Percentiles rank a stretch among this genome's conserved stretches.
Conservation (phyloP, 2,113 vertebrate genomes). For the Melanerpes formicivorus region DNA sequence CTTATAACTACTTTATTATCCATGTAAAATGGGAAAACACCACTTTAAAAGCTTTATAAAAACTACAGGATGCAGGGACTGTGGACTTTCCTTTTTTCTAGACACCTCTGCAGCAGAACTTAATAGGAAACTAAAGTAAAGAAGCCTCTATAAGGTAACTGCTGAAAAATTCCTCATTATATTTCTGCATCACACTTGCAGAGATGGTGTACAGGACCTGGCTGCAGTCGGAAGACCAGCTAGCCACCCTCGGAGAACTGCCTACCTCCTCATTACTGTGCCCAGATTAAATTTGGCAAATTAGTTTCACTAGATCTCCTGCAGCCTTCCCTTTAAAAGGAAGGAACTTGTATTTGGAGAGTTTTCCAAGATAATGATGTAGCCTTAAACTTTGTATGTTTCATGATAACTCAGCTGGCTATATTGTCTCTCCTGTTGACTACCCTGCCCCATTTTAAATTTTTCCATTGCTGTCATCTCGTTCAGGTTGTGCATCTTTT, state of each 20-base stretch:
- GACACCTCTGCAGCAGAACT: neutral
- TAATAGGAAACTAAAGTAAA: neutral
- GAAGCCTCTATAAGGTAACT: neutral
- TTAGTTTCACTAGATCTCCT: neutral
- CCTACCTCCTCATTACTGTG: neutral
- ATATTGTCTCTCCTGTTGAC: neutral
- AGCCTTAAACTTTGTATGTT: neutral
- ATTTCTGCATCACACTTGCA: neutral
- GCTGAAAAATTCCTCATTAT: neutral
- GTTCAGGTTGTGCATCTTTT: neutral
- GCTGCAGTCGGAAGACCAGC: neutral
- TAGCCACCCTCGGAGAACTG: neutral
- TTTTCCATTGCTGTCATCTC: neutral
- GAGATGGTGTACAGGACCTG: neutral
- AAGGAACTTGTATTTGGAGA: neutral
- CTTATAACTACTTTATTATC: neutral
- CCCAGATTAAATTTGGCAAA: neutral
- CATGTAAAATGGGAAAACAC: neutral
- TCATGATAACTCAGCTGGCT: neutral
- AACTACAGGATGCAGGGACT: neutral
- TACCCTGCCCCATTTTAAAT: neutral
- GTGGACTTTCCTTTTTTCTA: neutral
- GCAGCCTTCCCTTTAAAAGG: neutral
- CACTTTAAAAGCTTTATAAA: neutral
- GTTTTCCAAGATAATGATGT: neutral